Evolutionary conservation across 2,888 invertebrate species (phyloP), one percentile per base, ranked within the genome.

Genomic region (Liodrosophila aerea): DNA sequence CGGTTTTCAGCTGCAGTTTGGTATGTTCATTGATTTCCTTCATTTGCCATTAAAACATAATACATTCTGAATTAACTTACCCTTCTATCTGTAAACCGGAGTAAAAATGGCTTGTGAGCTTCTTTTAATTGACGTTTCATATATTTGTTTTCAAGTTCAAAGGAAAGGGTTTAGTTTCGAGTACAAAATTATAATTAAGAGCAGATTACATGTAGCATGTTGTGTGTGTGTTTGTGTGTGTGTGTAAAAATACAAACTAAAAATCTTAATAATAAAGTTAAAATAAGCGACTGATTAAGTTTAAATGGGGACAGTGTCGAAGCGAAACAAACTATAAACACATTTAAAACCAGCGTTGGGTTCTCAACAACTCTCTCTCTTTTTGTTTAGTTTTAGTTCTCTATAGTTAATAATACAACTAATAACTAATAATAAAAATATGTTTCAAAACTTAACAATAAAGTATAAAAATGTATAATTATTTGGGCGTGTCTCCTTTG

Each of bases 361-460:
- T 49, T 30, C 31, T 34, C 50, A 68, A 67, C 57, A 68, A 62
- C 33, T 40, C 11, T 3, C 37, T 36, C 41, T 43, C 31, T 18
- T 3, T 2, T 30, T 30, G 44, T 22, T 52, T 13, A 11, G 33
- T 0, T n/a, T n/a, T n/a, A 39, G n/a, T 18, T n/a, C 7, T 39
- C 7, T 40, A 65, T 47, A 40, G 13, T 16, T 62, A 37, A 63
- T 47, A 49, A 67, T 67, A 46, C 11, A 50, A 65, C 33, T 66
- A 60, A 61, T 54, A 37, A 50, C 58, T 66, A 60, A 61, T 53
- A 43, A 50, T 61, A 47, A 46, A 43, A 49, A 58, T 68, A 54
- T 58, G 49, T 7, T 47, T 53, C 43, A 45, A 68, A 68, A 68
- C 67, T 68, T 68, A 68, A 68, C 67, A 68, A 68, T 63, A 58